These are phyloP conservation scores for Ceramica pisi DNA, from an alignment of 2,888 invertebrate genomes.

Conservation along the genomic window DNA sequence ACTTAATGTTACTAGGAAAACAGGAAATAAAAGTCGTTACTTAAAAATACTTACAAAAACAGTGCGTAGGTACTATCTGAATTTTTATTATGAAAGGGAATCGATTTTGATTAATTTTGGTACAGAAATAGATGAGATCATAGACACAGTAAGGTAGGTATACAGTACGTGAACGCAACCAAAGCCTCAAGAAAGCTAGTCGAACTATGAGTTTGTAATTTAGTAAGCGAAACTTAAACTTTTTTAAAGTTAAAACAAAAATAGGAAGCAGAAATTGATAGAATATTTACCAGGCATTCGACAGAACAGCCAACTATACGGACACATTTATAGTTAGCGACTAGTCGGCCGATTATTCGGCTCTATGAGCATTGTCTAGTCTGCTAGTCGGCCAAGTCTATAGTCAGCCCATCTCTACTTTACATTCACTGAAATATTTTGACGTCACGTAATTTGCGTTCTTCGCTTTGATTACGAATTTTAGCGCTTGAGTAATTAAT, in stretches of 20 bases:
- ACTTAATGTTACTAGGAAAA: not conserved
- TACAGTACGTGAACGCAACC: too few relatives aligned
- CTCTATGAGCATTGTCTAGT: not conserved
- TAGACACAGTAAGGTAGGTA: too few relatives aligned
- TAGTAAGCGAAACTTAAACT: too few relatives aligned
- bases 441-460: constrained; percentile 44
- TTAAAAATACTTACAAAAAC: too few relatives aligned
- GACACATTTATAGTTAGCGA: not conserved
- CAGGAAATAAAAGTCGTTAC: not conserved
- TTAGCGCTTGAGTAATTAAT: constrained; percentile 38
- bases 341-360: not conserved
- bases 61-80: too few relatives aligned
- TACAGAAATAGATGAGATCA: too few relatives aligned
- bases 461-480: constrained; percentile 60
- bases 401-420: constrained; percentile 15
- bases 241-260: too few relatives aligned
- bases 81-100: too few relatives aligned
- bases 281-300: not conserved
- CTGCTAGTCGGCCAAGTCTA: not conserved
- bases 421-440: constrained; percentile 51
- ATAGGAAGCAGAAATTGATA: too few relatives aligned
- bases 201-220: too few relatives aligned
- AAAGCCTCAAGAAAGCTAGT: too few relatives aligned
- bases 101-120: too few relatives aligned
- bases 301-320: not conserved